Percentiles rank a stretch among this genome's conserved stretches.
These are phyloP conservation scores for Drosophila demipolita DNA, from an alignment of 2,888 invertebrate species.

Conservation along the genomic window DNA sequence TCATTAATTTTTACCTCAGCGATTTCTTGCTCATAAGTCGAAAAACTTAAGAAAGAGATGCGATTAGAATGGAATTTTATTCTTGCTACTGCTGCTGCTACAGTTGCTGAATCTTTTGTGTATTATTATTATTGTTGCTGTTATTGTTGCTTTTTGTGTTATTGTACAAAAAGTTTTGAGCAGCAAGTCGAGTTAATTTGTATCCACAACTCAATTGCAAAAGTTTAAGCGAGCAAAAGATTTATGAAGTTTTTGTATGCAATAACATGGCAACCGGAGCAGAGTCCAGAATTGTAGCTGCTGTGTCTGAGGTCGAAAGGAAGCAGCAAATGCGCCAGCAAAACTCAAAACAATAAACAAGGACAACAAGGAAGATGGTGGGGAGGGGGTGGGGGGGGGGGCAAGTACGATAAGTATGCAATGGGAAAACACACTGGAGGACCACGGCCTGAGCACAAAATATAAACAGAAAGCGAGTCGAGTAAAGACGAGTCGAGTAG, in stretches of 20 bases:
- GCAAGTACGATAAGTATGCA: constrained; percentile 45
- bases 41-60: constrained; percentile 7
- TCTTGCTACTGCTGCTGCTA: constrained; percentile 42
- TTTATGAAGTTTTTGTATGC: constrained; percentile 79
- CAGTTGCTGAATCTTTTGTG: constrained; percentile 27
- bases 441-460: background rate
- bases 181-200: constrained; percentile 80
- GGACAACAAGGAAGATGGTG: constrained; percentile 30
- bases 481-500: constrained; percentile 13
- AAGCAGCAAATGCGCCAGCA: constrained; percentile 21
- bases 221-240: constrained; percentile 78
- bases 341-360: constrained; percentile 61
- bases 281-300: constrained; percentile 1
- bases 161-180: constrained; percentile 70
- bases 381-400: background rate
- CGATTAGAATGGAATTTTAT: constrained; percentile 30
- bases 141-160: constrained; percentile 46
- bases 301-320: background rate
- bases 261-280: constrained; percentile 59
- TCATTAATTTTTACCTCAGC: background rate
- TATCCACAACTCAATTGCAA: constrained; percentile 80
- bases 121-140: constrained; percentile 36
- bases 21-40: background rate
- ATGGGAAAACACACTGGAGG: constrained; percentile 3
- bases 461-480: constrained; percentile 7